Percentiles rank a stretch among this genome's conserved stretches.
These are phyloP conservation scores for Heliconius aoede DNA, from an alignment of 2,888 invertebrate species.

Conservation along the genomic window DNA sequence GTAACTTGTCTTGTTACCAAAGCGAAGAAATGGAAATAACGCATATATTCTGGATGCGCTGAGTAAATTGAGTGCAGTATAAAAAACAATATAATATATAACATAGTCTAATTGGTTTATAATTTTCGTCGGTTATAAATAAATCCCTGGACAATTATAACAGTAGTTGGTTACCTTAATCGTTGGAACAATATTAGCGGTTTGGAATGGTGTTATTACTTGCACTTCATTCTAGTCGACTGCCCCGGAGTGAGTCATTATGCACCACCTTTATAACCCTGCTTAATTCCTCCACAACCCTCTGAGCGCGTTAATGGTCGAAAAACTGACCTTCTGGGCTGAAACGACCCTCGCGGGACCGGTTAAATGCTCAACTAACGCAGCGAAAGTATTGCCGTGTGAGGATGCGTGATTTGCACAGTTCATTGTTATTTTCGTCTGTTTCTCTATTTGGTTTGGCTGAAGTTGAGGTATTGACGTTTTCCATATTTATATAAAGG, in stretches of 20 bases:
- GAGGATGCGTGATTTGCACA: conserved; percentile 60
- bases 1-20: not conserved
- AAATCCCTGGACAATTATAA: conserved; percentile 14
- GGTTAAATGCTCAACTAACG: conserved; percentile 69
- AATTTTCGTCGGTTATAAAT: conserved; percentile 1
- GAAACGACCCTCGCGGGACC: conserved; percentile 71
- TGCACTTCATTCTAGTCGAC: conserved; percentile 52
- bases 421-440: conserved; percentile 39
- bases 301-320: conserved; percentile 78
- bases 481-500: not conserved
- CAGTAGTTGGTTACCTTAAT: conserved; percentile 30
- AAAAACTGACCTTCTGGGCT: conserved; percentile 80
- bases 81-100: not conserved
- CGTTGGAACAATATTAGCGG: conserved; percentile 40
- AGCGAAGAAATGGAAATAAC: not conserved
- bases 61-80: not conserved
- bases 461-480: not conserved
- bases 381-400: conserved; percentile 53
- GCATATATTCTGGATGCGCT: not conserved
- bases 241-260: conserved; percentile 77
- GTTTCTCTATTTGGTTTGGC: not conserved
- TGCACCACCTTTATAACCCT: conserved; percentile 71
- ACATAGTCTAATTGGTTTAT: not conserved
- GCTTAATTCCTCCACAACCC: conserved; percentile 72
- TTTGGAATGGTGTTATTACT: conserved; percentile 43